Evolutionary conservation across 2,888 invertebrate species (phyloP).

Genomic region (Heliconius ethilla): DNA sequence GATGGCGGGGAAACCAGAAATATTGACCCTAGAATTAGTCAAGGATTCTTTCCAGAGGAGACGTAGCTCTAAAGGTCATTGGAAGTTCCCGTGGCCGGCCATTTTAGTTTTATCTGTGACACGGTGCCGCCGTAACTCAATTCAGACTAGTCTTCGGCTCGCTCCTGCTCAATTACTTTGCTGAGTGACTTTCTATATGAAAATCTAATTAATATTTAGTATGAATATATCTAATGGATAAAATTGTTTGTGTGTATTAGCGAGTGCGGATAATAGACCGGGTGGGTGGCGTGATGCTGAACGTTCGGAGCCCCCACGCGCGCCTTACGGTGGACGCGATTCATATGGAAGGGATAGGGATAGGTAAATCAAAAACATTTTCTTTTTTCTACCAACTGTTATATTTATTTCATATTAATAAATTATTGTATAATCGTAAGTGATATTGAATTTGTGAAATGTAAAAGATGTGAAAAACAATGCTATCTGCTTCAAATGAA

Average conservation of each 20-base stretch:
- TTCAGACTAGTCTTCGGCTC: slow-evolving; percentile 91
- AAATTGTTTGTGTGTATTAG: slow-evolving; percentile 48
- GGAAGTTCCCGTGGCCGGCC: slow-evolving; percentile 85
- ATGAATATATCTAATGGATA: neutral
- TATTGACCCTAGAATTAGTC: slow-evolving; percentile 69
- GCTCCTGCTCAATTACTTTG: slow-evolving; percentile 60
- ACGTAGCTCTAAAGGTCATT: slow-evolving; percentile 74
- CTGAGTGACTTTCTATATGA: slow-evolving; percentile 59
- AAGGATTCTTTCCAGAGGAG: slow-evolving; percentile 77
- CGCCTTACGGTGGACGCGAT: slow-evolving; percentile 77
- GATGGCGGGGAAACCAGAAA: slow-evolving; percentile 87
- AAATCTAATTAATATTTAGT: neutral
- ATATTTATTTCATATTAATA: neutral
- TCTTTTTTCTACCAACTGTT: neutral
- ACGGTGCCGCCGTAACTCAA: slow-evolving; percentile 84
- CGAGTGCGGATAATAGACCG: slow-evolving; percentile 72
- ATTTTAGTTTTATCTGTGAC: slow-evolving; percentile 88
- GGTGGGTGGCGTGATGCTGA: slow-evolving; percentile 80
- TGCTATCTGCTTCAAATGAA: too few relatives aligned
- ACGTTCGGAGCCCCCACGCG: slow-evolving; percentile 68
- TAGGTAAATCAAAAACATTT: slow-evolving; percentile 15
- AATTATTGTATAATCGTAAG: too few relatives aligned
- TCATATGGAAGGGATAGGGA: slow-evolving; percentile 71
- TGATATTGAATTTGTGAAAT: too few relatives aligned
- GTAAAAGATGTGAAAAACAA: too few relatives aligned